Conservation (phyloP, 2,888 invertebrate genomes). For the Sthenelais limicola region DNA sequence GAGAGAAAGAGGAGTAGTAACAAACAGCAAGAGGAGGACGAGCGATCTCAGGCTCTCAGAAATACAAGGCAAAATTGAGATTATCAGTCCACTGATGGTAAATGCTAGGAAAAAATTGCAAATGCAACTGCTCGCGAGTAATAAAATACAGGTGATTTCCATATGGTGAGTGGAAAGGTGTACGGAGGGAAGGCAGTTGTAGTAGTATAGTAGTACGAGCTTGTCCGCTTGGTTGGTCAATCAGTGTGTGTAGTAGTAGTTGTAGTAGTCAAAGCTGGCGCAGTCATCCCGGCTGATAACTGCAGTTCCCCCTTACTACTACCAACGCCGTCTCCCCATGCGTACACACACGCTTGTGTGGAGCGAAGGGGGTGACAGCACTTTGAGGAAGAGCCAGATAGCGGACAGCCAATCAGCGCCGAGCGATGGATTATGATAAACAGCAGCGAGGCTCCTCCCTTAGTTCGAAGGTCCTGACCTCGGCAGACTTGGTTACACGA, state of each 20-base stretch:
- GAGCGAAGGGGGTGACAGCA: constrained; percentile 17
- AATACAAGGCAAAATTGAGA: too few species aligned
- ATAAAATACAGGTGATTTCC: constrained; percentile 25
- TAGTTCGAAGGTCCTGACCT: constrained; percentile 41
- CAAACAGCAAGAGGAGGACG: too few species aligned
- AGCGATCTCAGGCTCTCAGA: too few species aligned
- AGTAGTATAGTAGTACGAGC: too few species aligned
- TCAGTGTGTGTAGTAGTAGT: too few species aligned
- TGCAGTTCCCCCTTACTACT: too few species aligned
- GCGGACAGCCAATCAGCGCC: constrained; percentile 36
- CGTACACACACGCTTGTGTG: neutral
- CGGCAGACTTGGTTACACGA: constrained; percentile 33
- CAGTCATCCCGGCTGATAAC: constrained; percentile 3
- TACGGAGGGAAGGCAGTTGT: too few species aligned
- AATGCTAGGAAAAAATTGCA: too few species aligned
- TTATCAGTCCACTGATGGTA: too few species aligned
- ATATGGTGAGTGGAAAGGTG: constrained; percentile 7
- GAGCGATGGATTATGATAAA: constrained; percentile 27
- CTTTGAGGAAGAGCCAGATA: constrained; percentile 23
- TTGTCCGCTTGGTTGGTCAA: too few species aligned
- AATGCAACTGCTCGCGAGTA: too few species aligned
- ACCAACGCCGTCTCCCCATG: neutral
- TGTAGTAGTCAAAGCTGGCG: constrained; percentile 1
- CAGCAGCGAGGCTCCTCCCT: constrained; percentile 27
- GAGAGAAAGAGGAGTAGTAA: too few species aligned